Evolutionary conservation across 2,113 vertebrate species (phyloP), one percentile per base, ranked within the genome.

Genomic region (Percina caprodes): DNA sequence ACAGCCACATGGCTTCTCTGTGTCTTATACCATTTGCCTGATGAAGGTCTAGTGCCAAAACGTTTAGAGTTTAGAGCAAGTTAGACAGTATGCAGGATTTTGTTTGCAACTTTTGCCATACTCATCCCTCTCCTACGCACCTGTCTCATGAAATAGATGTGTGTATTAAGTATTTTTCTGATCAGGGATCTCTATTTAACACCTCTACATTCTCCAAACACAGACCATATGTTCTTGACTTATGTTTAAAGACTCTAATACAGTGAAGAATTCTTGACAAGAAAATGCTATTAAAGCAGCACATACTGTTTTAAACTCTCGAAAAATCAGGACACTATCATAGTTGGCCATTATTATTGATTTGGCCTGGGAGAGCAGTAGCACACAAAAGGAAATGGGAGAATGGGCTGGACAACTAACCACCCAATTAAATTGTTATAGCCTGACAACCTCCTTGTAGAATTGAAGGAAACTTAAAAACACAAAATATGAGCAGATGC

Each of bases 401-500:
- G 23, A 77, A 69, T 35, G 21, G 23, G 66, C 24, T 39, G 10
- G 68, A 52, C 21, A 74, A 45, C 6, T 51, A 33, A 83, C n/a
- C n/a, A n/a, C n/a, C n/a, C 55, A 59, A 49, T 49, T 33, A 54
- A 77, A 80, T 72, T 16, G 42, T 61, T 71, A 39, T 13, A 73
- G 35, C 11, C 39, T 52, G 26, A 79, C 33, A 51, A 14, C 13
- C 5, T 69, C 19, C 67, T 51, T 62, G 24, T 69, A 70, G 59
- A 76, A 1, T 69, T 21, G 35, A 77, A 55, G 8, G 19, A 42
- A 58, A 56, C 48, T 63, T 39, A 18, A 21, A 73, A 83, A 74
- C 54, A 63, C 52, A 58, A 68, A 68, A 77, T 26, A 68, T 3
- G 21, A 70, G 51, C 62, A 77, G 71, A 77, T 71, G 62, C 35